Evolutionary conservation across 2,797 vertebrate genomes (phyloP).

Genomic region (Neoniphon sammara): DNA sequence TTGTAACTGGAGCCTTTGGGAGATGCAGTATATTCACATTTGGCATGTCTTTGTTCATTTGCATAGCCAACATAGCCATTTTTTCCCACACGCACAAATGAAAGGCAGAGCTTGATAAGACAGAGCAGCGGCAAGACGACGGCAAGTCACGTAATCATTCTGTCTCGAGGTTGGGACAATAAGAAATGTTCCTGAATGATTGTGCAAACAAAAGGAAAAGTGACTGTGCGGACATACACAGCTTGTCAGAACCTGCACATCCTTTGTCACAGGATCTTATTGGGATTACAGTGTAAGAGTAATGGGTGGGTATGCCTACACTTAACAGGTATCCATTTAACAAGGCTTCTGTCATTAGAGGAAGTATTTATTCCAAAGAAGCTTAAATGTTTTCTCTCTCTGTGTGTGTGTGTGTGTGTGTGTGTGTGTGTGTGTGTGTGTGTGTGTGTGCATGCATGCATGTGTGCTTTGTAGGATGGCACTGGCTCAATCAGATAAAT

Average conservation of each 20-base stretch:
- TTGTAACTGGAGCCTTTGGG: conserved; percentile 29
- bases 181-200: conserved; percentile 18
- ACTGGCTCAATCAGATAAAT: no score
- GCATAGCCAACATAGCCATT: conserved; percentile 22
- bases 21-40: conserved; percentile 33
- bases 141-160: conserved; percentile 21
- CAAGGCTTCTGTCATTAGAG: no score
- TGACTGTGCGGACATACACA: conserved; percentile 8
- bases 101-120: conserved; percentile 35
- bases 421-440: conserved; percentile 9
- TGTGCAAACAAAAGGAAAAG: conserved; percentile 30
- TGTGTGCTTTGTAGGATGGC: conserved; percentile 7
- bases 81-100: conserved; percentile 47
- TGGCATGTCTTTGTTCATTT: conserved; percentile 44
- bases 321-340: background rate
- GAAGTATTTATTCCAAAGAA: no score
- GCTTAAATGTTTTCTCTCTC: background rate
- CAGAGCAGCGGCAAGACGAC: background rate
- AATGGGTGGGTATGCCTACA: conserved; percentile 12
- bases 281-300: conserved; percentile 1
- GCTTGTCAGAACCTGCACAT: conserved; percentile 55
- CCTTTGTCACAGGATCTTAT: conserved; percentile 26
- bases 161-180: conserved; percentile 14
- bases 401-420: conserved; percentile 3
- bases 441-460: background rate